A percentile compares a stretch with the other conserved stretches of the same genome.
Evolutionary conservation across 2,113 vertebrate species (phyloP).

Genomic region (Myrmophylax atrothorax): DNA sequence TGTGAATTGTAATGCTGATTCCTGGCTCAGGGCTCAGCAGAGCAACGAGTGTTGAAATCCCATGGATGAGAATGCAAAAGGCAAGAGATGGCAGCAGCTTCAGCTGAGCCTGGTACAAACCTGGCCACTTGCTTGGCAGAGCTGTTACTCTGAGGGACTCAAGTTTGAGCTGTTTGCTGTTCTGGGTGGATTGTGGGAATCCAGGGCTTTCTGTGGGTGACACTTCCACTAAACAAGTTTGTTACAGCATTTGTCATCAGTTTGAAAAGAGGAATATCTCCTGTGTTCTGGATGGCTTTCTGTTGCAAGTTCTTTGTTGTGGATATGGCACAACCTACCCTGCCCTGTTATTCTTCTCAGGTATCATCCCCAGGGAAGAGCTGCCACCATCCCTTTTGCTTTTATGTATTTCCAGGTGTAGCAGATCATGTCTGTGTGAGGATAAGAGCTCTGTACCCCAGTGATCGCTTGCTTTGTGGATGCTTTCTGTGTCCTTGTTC

Average conservation of each 20-base stretch:
- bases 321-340: background rate
- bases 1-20: background rate
- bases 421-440: background rate
- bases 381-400: background rate
- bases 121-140: background rate
- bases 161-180: background rate
- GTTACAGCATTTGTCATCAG: background rate
- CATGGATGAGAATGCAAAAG: accelerated
- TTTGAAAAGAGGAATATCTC: background rate
- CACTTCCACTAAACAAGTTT: background rate
- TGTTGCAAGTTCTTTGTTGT: background rate
- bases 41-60: background rate
- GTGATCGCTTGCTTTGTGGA: background rate
- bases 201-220: background rate
- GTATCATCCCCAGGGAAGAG: too few relatives aligned
- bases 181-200: background rate
- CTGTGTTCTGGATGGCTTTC: background rate
- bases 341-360: background rate
- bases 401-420: background rate
- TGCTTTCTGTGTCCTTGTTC: background rate
- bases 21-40: background rate
- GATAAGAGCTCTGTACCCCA: background rate
- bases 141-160: background rate
- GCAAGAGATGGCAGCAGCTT: background rate
- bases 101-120: background rate